Percentiles rank a stretch among this genome's conserved stretches.
phyloP scores from a whole-genome alignment of 2,888 invertebrate species.

The Tuta absoluta region DNA sequence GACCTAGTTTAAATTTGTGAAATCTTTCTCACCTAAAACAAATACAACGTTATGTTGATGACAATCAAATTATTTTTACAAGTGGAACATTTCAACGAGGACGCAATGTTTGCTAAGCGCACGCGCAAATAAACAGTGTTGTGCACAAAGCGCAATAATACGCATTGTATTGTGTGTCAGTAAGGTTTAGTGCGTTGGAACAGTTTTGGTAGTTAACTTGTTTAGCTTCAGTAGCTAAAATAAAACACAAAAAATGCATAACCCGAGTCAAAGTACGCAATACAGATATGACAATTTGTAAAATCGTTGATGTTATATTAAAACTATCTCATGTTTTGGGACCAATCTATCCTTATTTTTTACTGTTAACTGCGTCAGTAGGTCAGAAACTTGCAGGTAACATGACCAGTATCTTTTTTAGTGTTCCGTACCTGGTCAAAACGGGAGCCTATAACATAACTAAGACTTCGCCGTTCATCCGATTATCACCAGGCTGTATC shows the following conservation, averaged over 20 bases:
- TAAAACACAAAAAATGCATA: too few relatives aligned
- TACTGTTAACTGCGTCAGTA: too few relatives aligned
- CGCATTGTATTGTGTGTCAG: conserved; percentile 64
- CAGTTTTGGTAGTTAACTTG: conserved; percentile 42
- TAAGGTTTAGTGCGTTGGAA: conserved; percentile 37
- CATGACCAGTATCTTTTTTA: too few relatives aligned
- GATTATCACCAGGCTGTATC: too few relatives aligned
- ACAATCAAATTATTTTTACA: conserved; percentile 29
- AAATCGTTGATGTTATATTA: neutral
- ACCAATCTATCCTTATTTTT: too few relatives aligned
- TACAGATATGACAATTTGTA: neutral
- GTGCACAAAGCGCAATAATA: conserved; percentile 70
- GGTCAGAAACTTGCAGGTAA: too few relatives aligned
- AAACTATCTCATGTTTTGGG: too few relatives aligned
- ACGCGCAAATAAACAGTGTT: conserved; percentile 62
- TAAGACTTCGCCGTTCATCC: too few relatives aligned
- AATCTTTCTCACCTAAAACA: neutral
- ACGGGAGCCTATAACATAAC: too few relatives aligned
- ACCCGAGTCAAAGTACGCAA: too few relatives aligned
- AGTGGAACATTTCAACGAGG: conserved; percentile 34
- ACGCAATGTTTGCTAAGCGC: conserved; percentile 45
- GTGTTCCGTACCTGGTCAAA: too few relatives aligned
- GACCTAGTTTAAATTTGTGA: neutral
- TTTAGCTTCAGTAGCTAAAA: neutral
- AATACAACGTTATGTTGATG: neutral